Base-by-base conservation (phyloP, 1,140 invertebrate genomes). In the Cheumatopsyche charites region DNA sequence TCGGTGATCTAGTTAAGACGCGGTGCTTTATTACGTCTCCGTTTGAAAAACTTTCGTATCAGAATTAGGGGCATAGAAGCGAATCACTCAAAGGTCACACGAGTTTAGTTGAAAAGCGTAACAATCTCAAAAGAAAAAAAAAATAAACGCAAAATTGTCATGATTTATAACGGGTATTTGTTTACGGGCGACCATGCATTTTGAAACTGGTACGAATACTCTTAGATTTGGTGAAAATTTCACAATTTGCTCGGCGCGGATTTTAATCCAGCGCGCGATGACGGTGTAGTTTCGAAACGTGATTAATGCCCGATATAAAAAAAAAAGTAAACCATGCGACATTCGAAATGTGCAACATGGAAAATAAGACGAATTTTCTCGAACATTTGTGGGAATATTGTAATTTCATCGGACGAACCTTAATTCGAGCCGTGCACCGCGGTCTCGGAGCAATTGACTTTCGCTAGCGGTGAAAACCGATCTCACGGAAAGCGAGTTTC, bases 401-500 rank as follows among this genome's bases (percentile, higher is more conserved):
- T 9, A 36, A 36, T 36, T 36, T 36, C 9, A 36, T 36, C 15
- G 7, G 7, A 7, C 1, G 23, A 58, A 23, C 1, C 58, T 36
- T 62, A 62, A 62, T 21, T 36, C 13, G 23, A 62, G 58, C 26
- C 15, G 58, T 23, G 15, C 26, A 43, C 62, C 41, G 36, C 62
- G n/a, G 21, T 43, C 61, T 12, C 25, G 29, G n/a, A 9, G 26
- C 62, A 65, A 66, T 66, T 47, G 63, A 66, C 63, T 66, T 66
- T 66, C 63, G 36, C 63, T 47, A 41, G 17, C 63, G 63, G 43
- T 19, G 43, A 66, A 66, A 66, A 47, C 63, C 42, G 63, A 66
- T 66, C 42, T 66, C 63, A 29, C 63, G 43, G 63, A 66, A 66
- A 66, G 63, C 43, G 63, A 66, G 43, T 66, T 45, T 45, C 41